Percentiles rank a stretch among this genome's conserved stretches.
phyloP scores from a whole-genome alignment of 1,140 invertebrate genomes.

The Drosophila melanogaster region Release_6_plus_ISO1_MT NT_037436.4:19612001-19612500 shows the following conservation, averaged over 20 bases:
- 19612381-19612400: too few relatives aligned
- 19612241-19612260: background rate
- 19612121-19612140: constrained; percentile 43
- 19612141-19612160: constrained; percentile 44
- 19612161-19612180: constrained; percentile 71
- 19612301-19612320: too few relatives aligned
- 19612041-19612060: constrained; percentile 57
- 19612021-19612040: constrained; percentile 46
- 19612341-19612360: background rate
- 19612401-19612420: background rate
- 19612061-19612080: constrained; percentile 61
- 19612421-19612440: background rate
- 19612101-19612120: constrained; percentile 44
- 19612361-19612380: too few relatives aligned
- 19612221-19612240: constrained; percentile 4
- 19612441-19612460: constrained; percentile 12
- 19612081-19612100: constrained; percentile 38
- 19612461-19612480: constrained; percentile 18
- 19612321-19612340: background rate
- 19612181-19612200: constrained; percentile 59
- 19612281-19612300: too few relatives aligned
- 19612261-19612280: background rate
- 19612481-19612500: constrained; percentile 6
- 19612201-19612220: constrained; percentile 19
- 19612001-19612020: constrained; percentile 38